Conservation (phyloP, 2,113 vertebrate species). For the Myotis brandtii region DNA sequence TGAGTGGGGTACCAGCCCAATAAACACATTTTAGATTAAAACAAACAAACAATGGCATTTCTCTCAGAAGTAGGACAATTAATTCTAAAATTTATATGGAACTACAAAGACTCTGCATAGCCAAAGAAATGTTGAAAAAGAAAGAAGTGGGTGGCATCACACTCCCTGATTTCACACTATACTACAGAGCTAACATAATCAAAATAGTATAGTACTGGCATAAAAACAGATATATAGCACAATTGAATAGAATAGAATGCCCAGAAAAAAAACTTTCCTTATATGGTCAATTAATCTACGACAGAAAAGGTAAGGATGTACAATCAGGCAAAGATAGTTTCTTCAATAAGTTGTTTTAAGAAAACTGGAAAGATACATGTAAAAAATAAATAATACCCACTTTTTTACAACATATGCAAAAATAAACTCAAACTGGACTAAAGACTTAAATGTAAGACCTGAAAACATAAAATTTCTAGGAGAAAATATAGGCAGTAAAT, state of each 20-base stretch:
- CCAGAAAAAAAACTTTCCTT: not conserved
- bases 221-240: not conserved
- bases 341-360: not conserved
- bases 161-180: not conserved
- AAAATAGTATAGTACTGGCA: not conserved
- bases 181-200: not conserved
- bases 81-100: no score
- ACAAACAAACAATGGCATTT: no score
- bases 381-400: not conserved
- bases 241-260: not conserved
- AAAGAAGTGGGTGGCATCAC: no score
- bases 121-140: no score
- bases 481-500: not conserved
- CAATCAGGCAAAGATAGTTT: not conserved
- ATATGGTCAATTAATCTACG: not conserved
- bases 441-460: not conserved
- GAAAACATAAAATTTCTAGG: not conserved
- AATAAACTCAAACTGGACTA: not conserved
- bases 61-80: no score
- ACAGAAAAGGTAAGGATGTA: not conserved
- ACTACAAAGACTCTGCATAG: no score
- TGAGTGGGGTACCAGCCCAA: no score
- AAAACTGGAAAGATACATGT: not conserved
- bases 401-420: not conserved
- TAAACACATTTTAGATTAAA: no score